Conservation (phyloP, 2,797 vertebrate species). For the Anomalospiza imberbis region DNA sequence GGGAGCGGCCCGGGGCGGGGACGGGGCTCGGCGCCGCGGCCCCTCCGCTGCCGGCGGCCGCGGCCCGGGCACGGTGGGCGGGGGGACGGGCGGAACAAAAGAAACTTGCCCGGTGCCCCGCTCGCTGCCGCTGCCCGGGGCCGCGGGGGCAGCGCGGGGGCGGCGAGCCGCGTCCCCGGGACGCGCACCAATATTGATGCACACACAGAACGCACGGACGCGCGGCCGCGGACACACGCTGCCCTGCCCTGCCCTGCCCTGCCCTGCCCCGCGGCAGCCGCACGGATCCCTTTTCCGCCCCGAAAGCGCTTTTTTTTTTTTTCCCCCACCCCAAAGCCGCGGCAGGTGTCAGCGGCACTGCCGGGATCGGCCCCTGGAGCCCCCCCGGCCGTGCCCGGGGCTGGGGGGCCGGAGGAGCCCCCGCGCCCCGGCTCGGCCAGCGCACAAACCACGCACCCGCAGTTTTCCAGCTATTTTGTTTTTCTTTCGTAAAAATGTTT, state of each 20-base stretch:
- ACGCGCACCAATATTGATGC: background rate
- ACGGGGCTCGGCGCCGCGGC: background rate
- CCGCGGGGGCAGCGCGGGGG: background rate
- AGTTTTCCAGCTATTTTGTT: background rate
- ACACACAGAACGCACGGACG: background rate
- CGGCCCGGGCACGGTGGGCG: background rate
- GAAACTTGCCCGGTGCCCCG: background rate
- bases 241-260: background rate
- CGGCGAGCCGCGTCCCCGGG: background rate
- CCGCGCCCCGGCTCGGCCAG: background rate
- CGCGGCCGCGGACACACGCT: background rate
- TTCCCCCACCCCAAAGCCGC: background rate
- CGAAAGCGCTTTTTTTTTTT: background rate
- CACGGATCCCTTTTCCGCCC: background rate
- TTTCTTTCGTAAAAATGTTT: conserved; percentile 74
- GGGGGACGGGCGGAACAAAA: background rate
- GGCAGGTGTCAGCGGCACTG: background rate
- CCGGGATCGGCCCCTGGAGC: background rate
- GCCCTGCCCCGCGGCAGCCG: background rate
- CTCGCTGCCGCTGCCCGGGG: background rate
- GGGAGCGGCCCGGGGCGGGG: background rate
- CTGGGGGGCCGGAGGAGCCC: background rate
- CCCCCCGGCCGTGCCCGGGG: background rate
- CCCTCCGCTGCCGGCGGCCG: background rate
- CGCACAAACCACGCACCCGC: background rate